Conservation (phyloP, 2,113 vertebrate genomes). For the Arothron firmamentum region DNA sequence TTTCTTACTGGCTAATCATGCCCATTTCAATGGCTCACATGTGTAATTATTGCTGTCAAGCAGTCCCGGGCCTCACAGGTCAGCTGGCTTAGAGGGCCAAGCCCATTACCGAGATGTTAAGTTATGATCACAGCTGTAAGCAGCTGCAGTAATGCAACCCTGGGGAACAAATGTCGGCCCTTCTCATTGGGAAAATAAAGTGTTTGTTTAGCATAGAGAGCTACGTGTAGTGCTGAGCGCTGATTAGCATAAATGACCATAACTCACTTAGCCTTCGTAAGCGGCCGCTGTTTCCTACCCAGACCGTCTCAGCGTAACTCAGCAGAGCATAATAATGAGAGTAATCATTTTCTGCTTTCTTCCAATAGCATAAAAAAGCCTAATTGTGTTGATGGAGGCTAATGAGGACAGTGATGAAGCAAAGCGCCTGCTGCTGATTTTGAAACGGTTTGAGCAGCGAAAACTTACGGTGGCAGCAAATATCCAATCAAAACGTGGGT, state of each 20-base stretch:
- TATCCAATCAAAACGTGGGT: too few relatives aligned
- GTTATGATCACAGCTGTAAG: constrained; percentile 68
- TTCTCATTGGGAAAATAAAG: constrained; percentile 60
- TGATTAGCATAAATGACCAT: constrained; percentile 57
- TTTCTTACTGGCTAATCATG: constrained; percentile 64
- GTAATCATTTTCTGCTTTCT: constrained; percentile 7
- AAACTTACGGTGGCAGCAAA: constrained; percentile 5
- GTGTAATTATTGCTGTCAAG: constrained; percentile 65
- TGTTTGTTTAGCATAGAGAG: constrained; percentile 55
- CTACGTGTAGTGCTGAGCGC: constrained; percentile 20
- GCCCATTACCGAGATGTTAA: constrained; percentile 62
- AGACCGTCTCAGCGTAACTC: constrained; percentile 27
- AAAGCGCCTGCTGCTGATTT: constrained; percentile 21
- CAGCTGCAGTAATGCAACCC: constrained; percentile 62
- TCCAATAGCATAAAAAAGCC: constrained; percentile 11
- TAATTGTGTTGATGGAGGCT: constrained; percentile 37
- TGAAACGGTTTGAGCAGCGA: background rate
- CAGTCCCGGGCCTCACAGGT: constrained; percentile 63
- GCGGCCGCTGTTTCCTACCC: constrained; percentile 46
- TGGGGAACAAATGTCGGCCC: constrained; percentile 44
- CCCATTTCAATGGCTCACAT: constrained; percentile 66
- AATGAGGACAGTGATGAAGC: constrained; percentile 41
- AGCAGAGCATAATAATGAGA: constrained; percentile 33
- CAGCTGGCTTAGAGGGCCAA: constrained; percentile 53
- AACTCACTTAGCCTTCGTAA: constrained; percentile 59